These are phyloP conservation scores for Zenarchopterus dispar DNA, from an alignment of 2,797 vertebrate genomes.

Conservation along the genomic window DNA sequence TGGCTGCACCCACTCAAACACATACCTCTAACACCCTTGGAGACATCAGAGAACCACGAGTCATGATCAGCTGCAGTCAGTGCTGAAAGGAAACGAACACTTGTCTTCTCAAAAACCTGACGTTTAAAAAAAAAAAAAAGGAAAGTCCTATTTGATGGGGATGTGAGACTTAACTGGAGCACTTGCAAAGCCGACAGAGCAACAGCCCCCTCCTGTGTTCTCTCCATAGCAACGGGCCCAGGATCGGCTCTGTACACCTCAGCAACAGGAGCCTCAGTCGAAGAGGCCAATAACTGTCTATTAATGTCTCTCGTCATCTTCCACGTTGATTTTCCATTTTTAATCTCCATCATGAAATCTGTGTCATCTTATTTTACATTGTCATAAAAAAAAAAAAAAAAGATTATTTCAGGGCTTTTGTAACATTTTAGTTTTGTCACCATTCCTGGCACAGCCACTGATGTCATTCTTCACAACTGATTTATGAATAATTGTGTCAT, in stretches of 20 bases:
- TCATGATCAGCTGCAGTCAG: constrained; percentile 22
- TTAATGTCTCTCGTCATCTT: constrained; percentile 16
- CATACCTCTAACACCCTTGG: constrained; percentile 13
- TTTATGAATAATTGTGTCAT: constrained; percentile 52
- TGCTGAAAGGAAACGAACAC: constrained; percentile 19
- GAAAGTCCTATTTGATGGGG: constrained; percentile 9
- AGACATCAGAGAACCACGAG: constrained; percentile 7
- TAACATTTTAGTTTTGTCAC: constrained; percentile 29
- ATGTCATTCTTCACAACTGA: constrained; percentile 59
- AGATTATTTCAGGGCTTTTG: constrained; percentile 53
- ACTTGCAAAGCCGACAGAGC: constrained; percentile 5
- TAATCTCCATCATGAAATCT: constrained; percentile 18
- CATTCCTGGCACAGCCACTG: constrained; percentile 1
- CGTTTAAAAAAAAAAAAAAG: not conserved
- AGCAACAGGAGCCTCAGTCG: constrained; percentile 37
- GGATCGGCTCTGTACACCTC: constrained; percentile 55
- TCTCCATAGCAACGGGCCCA: constrained; percentile 24
- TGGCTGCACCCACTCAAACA: constrained; percentile 29
- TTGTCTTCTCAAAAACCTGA: constrained; percentile 6
- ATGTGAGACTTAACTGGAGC: constrained; percentile 30
- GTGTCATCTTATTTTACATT: constrained; percentile 37
- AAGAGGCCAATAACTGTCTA: constrained; percentile 22
- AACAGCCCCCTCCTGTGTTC: constrained; percentile 2
- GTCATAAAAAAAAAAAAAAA: constrained; percentile 32
- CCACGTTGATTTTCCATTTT: constrained; percentile 43